A percentile compares a stretch with the other conserved stretches of the same genome.
These are phyloP conservation scores for Clavelina lepadiformis DNA, from an alignment of 23 tunicate genomes.

Conservation along the genomic window DNA sequence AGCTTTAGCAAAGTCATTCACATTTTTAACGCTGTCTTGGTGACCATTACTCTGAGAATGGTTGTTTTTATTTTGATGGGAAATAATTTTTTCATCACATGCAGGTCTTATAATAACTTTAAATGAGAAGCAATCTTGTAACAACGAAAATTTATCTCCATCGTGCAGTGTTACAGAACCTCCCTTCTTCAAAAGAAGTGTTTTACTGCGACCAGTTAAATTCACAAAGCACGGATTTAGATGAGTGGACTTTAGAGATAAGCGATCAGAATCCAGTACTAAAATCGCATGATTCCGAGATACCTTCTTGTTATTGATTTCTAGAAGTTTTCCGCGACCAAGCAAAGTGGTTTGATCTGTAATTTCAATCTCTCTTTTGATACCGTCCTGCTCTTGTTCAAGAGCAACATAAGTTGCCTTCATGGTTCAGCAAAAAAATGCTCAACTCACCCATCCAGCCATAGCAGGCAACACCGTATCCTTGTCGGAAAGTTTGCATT, in stretches of 20 bases:
- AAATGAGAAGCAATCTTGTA: slow-evolving; percentile 29
- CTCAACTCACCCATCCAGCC: no score
- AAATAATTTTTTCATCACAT: no score
- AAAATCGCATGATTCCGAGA: slow-evolving; percentile 72
- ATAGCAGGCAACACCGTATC: no score
- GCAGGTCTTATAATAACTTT: no score
- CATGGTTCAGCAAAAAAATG: no score
- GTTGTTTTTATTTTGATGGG: no score
- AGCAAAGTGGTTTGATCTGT: slow-evolving; percentile 29
- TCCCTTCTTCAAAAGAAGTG: slow-evolving; percentile 25
- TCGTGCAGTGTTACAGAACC: slow-evolving; percentile 18
- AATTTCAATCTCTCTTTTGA: slow-evolving; percentile 16
- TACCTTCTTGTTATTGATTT: slow-evolving; percentile 59
- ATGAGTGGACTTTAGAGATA: slow-evolving; percentile 58
- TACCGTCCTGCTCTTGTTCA: no score
- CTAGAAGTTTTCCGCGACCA: slow-evolving; percentile 65
- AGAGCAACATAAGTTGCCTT: no score
- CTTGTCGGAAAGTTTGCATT: no score
- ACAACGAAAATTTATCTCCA: slow-evolving; percentile 48
- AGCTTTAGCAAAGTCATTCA: no score
- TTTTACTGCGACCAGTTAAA: slow-evolving; percentile 16
- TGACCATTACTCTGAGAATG: no score
- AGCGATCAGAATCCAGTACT: neutral
- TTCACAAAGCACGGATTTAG: slow-evolving; percentile 72
- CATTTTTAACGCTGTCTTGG: no score